Evolutionary conservation across 2,113 vertebrate species (phyloP).

Genomic region (Brachionichthys hirsutus): DNA sequence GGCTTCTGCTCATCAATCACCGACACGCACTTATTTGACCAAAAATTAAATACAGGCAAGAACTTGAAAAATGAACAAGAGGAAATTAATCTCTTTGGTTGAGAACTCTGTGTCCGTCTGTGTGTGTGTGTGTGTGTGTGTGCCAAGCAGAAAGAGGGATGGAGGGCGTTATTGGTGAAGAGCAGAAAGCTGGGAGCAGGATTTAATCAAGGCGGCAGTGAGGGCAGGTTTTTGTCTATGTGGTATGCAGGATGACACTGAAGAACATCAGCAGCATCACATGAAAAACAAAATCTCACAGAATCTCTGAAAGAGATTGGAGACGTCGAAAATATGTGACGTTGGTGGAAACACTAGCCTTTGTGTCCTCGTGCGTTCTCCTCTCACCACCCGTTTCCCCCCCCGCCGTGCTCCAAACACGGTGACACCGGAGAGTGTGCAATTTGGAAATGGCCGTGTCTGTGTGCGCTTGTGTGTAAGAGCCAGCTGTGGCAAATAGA

Average conservation of each 20-base stretch:
- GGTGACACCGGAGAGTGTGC: not conserved
- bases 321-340: not conserved
- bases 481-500: slow-evolving; percentile 36
- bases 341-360: slow-evolving; percentile 4
- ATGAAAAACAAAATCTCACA: no score
- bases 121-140: slow-evolving; percentile 31
- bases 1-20: slow-evolving; percentile 67
- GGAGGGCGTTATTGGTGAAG: slow-evolving; percentile 46
- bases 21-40: slow-evolving; percentile 28
- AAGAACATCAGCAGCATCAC: no score
- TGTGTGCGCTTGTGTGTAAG: slow-evolving; percentile 29
- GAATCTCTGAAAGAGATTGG: slow-evolving; percentile 16
- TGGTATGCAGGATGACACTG: not conserved
- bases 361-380: slow-evolving; percentile 6
- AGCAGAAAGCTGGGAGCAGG: slow-evolving; percentile 53
- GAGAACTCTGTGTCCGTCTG: slow-evolving; percentile 22
- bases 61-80: slow-evolving; percentile 71
- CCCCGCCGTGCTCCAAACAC: slow-evolving; percentile 6
- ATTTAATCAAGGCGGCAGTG: slow-evolving; percentile 61
- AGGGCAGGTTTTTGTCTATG: slow-evolving; percentile 26
- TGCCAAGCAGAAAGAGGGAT: slow-evolving; percentile 42
- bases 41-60: slow-evolving; percentile 59
- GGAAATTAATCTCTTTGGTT: slow-evolving; percentile 68
- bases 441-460: not conserved
- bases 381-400: slow-evolving; percentile 6